Evolutionary conservation across 2,113 vertebrate species (phyloP).

Genomic region (Protomyctophum bolini): DNA sequence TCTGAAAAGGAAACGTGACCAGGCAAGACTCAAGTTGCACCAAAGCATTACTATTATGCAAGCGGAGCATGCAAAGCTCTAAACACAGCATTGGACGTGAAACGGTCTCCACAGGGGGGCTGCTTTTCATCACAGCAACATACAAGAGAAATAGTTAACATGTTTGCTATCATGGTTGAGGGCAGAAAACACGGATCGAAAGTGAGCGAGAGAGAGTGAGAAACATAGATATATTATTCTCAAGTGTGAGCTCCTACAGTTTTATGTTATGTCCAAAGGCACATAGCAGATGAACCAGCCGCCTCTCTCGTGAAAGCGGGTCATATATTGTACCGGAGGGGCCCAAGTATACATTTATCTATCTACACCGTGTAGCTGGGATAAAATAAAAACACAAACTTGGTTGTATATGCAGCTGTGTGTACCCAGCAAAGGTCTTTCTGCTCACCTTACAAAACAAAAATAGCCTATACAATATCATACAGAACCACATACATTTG

Average conservation of each 20-base stretch:
- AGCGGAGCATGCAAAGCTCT: conserved; percentile 32
- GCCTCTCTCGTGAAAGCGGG: conserved; percentile 57
- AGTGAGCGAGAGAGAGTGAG: conserved; percentile 10
- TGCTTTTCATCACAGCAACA: conserved; percentile 38
- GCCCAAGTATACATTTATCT: conserved; percentile 39
- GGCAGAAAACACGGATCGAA: conserved; percentile 4
- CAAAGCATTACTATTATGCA: conserved; percentile 6
- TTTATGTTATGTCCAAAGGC: conserved; percentile 59
- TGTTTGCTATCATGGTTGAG: conserved; percentile 34
- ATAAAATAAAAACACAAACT: conserved; percentile 21
- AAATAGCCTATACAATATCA: conserved; percentile 4
- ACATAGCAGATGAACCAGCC: conserved; percentile 42
- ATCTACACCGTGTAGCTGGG: conserved; percentile 23
- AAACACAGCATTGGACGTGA: conserved; percentile 42
- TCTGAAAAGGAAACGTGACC: conserved; percentile 51
- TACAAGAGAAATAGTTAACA: conserved; percentile 48
- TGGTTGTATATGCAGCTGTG: conserved; percentile 25
- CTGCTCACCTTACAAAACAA: too few species aligned
- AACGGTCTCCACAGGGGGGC: conserved; percentile 27
- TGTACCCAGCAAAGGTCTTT: neutral
- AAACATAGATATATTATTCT: conserved; percentile 51
- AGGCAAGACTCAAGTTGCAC: conserved; percentile 40
- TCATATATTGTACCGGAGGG: conserved; percentile 57
- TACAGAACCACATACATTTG: neutral
- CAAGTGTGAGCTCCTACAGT: conserved; percentile 43